Conservation (phyloP, 2,113 vertebrate genomes). For the Laterallus jamaicensis region DNA sequence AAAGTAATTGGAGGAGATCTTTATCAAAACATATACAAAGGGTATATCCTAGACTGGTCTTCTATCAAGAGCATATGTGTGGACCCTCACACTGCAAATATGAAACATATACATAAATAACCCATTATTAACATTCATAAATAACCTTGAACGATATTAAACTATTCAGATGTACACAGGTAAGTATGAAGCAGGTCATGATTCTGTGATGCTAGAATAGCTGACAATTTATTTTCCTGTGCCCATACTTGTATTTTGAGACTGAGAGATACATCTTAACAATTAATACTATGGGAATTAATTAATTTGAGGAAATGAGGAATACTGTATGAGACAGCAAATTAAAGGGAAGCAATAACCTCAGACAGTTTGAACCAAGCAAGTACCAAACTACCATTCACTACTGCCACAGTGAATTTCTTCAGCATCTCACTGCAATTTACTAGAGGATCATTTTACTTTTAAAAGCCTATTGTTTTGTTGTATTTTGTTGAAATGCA, state of each 20-base stretch:
- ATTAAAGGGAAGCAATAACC: neutral
- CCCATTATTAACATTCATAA: neutral
- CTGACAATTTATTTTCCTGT: neutral
- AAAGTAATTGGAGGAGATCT: neutral
- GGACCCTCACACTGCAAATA: neutral
- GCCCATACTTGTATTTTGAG: neutral
- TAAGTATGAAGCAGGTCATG: neutral
- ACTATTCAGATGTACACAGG: neutral
- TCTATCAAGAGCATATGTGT: neutral
- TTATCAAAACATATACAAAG: neutral
- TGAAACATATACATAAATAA: neutral
- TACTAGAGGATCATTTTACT: neutral
- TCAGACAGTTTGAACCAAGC: neutral
- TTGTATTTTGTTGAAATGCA: slow-evolving; percentile 1
- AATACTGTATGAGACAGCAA: neutral
- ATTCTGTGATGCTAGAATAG: neutral
- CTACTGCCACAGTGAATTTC: neutral
- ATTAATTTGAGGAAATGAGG: slow-evolving; percentile 9
- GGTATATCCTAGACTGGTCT: neutral
- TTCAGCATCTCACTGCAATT: neutral
- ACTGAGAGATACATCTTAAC: neutral
- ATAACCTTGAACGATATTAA: neutral
- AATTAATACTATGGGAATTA: neutral
- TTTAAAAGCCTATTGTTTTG: slow-evolving; percentile 32
- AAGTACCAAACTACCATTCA: neutral